Evolutionary conservation across 2,113 vertebrate species (phyloP), one percentile per base, ranked within the genome.

Genomic region (Crotalus horridus): DNA sequence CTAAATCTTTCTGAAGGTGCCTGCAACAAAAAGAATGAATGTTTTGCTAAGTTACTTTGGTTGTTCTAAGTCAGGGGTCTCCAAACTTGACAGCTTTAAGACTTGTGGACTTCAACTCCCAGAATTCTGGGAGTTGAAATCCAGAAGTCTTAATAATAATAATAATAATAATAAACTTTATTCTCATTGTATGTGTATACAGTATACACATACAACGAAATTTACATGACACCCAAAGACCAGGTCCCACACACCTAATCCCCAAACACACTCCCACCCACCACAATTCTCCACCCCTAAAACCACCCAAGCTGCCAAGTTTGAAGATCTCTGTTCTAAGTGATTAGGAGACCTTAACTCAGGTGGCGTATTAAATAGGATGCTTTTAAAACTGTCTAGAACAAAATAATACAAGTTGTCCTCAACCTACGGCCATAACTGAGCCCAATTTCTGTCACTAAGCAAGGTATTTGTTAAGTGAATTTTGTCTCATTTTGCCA

Each of bases 21-120:
- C 94, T n/a, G 3, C 91, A 91, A 74, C 92, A 43, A 91, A 95
- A 96, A 91, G 95, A 96, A 94, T 94, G 92, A 90, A 85, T 92
- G 93, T 55, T 92, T 93, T 95, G 92, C 89, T 88, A 95, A 93
- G 91, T 95, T 94, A 87, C 91, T 90, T 93, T 92, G 88, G 90
- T 90, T 88, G 91, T 93, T 43, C 88, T 90, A 95, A 87, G 74
- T 94, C 48, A 51, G 48, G 48, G 48, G 48, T 9, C 48, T 51
- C 48, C 48, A 51, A 51, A 51, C 48, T 51, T 51, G 48, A 51
- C 48, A 51, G 48, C 48, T 51, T 51, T 51, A 51, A 51, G 48
- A 1, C 48, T 51, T 51, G 48, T 51, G 9, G 48, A 51, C 48
- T 51, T 51, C 48, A 51, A 1, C 48, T 51, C 48, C 48, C 48